Percentiles rank a stretch among this genome's conserved stretches.
phyloP scores from a whole-genome alignment of 2,113 vertebrate species.

The Eretmochelys imbricata region DNA sequence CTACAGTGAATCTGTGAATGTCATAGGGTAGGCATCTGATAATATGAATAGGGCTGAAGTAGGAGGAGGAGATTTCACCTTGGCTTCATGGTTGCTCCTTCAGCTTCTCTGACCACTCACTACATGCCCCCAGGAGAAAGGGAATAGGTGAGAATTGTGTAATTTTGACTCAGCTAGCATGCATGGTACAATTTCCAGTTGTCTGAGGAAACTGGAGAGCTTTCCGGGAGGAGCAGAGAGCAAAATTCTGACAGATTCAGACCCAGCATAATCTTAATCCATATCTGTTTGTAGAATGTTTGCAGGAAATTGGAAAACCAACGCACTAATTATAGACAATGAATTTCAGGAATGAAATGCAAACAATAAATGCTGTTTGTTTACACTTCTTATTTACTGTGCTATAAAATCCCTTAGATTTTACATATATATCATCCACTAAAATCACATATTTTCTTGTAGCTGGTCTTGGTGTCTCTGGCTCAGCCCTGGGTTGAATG shows the following conservation, averaged over 20 bases:
- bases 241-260: neutral
- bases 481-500: neutral
- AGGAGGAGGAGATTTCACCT: conserved; percentile 10
- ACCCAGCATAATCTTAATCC: neutral
- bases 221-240: neutral
- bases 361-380: neutral
- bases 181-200: neutral
- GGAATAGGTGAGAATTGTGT: neutral
- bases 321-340: neutral
- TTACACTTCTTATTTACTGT: neutral
- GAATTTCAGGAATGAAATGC: neutral
- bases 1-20: conserved; percentile 7
- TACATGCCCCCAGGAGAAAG: neutral
- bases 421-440: neutral
- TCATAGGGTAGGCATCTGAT: neutral
- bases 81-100: neutral
- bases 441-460: conserved; percentile 1
- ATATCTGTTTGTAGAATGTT: neutral
- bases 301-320: neutral
- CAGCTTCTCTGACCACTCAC: neutral
- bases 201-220: neutral
- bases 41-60: neutral
- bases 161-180: neutral
- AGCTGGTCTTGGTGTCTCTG: neutral
- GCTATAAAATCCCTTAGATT: neutral